A percentile compares a stretch with the other conserved stretches of the same genome.
Evolutionary conservation across 92 coral and sea anemone species (phyloP).

Genomic region (Siderastrea siderea): DNA sequence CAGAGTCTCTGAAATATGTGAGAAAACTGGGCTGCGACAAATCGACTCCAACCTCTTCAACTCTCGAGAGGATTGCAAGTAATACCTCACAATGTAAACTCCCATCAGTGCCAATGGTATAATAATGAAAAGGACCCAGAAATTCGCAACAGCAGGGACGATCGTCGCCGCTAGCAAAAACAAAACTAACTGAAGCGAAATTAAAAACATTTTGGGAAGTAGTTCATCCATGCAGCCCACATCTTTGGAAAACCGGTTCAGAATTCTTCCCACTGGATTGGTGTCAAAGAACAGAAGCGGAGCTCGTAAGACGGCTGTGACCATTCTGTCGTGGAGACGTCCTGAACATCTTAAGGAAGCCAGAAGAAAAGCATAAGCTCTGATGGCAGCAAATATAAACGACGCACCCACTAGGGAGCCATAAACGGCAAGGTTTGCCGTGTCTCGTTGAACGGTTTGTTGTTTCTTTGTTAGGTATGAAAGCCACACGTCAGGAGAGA

Average conservation of each 20-base stretch:
- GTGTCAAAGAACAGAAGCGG: background rate
- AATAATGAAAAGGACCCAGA: background rate
- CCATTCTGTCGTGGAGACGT: background rate
- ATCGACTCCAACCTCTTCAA: slow-evolving; percentile 35
- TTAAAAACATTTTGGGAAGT: background rate
- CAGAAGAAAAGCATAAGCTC: background rate
- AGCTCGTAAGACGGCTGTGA: background rate
- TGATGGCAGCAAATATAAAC: background rate
- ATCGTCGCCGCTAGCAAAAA: background rate
- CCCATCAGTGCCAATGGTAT: background rate
- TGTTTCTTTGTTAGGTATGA: too few species aligned
- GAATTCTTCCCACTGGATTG: slow-evolving; percentile 3
- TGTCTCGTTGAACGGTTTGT: background rate
- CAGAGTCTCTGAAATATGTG: slow-evolving; percentile 21
- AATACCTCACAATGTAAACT: background rate
- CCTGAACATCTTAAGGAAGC: background rate
- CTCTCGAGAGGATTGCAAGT: slow-evolving; percentile 15
- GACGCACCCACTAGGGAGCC: background rate
- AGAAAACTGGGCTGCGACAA: slow-evolving; percentile 24
- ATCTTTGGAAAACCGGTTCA: background rate
- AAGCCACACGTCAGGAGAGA: too few species aligned
- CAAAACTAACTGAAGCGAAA: background rate
- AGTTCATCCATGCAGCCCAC: background rate
- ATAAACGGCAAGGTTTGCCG: background rate
- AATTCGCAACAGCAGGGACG: background rate